These are phyloP conservation scores for Trachelus stipa DNA, from an alignment of 2,888 invertebrate genomes.

Conservation along the genomic window DNA sequence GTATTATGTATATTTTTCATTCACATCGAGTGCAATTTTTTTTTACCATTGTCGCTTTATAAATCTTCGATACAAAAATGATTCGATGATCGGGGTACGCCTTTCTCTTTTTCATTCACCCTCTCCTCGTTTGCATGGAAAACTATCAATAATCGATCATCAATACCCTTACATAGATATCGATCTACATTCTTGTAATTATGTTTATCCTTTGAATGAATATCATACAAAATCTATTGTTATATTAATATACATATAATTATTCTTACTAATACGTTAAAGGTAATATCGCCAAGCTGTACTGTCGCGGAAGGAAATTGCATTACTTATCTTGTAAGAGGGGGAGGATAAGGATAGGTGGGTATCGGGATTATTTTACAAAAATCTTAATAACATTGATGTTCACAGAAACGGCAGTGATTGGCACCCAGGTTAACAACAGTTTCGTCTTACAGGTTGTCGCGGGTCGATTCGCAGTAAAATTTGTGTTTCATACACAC, in stretches of 20 bases:
- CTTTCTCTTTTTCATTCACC: conserved; percentile 5
- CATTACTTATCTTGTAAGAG: background rate
- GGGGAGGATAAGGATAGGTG: background rate
- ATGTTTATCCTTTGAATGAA: conserved; percentile 36
- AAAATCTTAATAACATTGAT: conserved; percentile 24
- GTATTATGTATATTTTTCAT: conserved; percentile 39
- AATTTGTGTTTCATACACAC: conserved; percentile 12
- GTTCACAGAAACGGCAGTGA: conserved; percentile 34
- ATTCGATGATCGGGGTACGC: conserved; percentile 40
- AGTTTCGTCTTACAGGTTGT: background rate
- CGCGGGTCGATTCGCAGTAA: background rate
- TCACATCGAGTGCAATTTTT: conserved; percentile 48
- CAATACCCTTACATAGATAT: conserved; percentile 30
- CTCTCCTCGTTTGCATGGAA: conserved; percentile 13
- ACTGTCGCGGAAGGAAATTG: conserved; percentile 5
- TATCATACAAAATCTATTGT: conserved; percentile 48
- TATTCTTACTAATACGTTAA: conserved; percentile 33
- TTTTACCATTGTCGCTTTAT: conserved; percentile 43
- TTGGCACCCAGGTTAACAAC: conserved; percentile 19
- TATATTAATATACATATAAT: conserved; percentile 45
- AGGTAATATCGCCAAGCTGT: conserved; percentile 31
- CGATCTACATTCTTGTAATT: conserved; percentile 11
- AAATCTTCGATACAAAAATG: conserved; percentile 44
- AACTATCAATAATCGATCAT: conserved; percentile 26
- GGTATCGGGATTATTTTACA: conserved; percentile 29